Evolutionary conservation across 2,888 invertebrate species (phyloP), one percentile per base, ranked within the genome.

Genomic region (Drosophila mulleri): DNA sequence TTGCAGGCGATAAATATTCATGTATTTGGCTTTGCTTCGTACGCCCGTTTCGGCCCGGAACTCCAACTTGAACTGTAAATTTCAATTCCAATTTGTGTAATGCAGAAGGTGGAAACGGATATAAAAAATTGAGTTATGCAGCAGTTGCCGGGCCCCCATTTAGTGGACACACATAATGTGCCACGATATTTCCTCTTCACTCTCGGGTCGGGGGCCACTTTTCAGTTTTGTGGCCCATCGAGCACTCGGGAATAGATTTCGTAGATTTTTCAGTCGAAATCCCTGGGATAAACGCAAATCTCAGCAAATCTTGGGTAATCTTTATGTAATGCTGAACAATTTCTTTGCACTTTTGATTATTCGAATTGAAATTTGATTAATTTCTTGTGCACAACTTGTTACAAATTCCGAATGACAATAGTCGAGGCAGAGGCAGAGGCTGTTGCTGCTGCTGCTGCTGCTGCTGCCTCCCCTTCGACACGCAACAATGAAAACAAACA

Each of bases 351-450:
- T 68, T 8, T 83, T 48, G 71, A 80, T 75, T 81, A 86, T 73
- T 69, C 72, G 75, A 58, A 70, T 63, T 73, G 71, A 73, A 88
- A 88, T 82, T 79, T 75, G 75, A 86, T 88, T 80, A 88, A 80
- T 69, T 77, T 75, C 48, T 82, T 61, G 68, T 60, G 63, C 47
- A 44, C 67, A 56, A 59, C 63, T 53, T 72, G 61, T 59, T 71
- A 72, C 71, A 64, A 72, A 75, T 58, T 72, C 75, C 75, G 47
- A 72, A 59, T 60, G 73, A 62, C 73, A 77, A 54, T 56, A 32
- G 32, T 2, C 6, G 20, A 35, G 26, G 47, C 53, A 62, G 45
- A 11, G 35, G 37, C 37, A 26, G 45, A 11, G 7, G 42, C 29
- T 47, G 66, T 0, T 0, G 44, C 20, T 7, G 41, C n/a, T 14